Percentiles rank a stretch among this genome's conserved stretches.
Evolutionary conservation across 2,888 invertebrate species (phyloP).

Genomic region (Acleris literana): DNA sequence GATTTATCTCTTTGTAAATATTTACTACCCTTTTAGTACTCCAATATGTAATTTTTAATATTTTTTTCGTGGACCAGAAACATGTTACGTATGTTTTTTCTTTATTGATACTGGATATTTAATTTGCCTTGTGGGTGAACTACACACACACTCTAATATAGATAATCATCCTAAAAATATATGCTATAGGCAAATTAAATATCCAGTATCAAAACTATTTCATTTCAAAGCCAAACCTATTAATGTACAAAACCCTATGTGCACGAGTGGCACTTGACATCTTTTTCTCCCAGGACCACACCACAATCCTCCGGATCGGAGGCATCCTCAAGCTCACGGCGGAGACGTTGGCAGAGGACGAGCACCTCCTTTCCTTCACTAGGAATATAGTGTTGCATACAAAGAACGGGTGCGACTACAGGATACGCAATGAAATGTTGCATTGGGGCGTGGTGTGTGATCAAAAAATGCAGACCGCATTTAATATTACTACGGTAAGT

Average conservation of each 20-base stretch:
- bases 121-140: too few species aligned
- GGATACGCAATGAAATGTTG: constrained; percentile 87
- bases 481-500: constrained; percentile 63
- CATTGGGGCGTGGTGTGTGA: constrained; percentile 82
- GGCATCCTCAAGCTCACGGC: constrained; percentile 87
- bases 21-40: too few species aligned
- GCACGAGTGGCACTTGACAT: background rate
- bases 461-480: constrained; percentile 61
- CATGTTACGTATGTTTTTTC: too few species aligned
- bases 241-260: background rate
- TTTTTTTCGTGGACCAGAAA: too few species aligned
- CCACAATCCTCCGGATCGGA: constrained; percentile 83
- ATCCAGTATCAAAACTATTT: too few species aligned
- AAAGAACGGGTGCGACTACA: constrained; percentile 77
- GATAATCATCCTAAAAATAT: too few species aligned
- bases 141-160: too few species aligned
- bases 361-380: constrained; percentile 80
- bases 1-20: too few species aligned
- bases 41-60: too few species aligned
- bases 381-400: constrained; percentile 82
- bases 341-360: constrained; percentile 71
- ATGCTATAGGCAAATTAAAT: too few species aligned
- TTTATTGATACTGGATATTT: too few species aligned
- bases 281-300: constrained; percentile 52
- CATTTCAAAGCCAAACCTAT: too few species aligned